Percentiles rank a stretch among this genome's conserved stretches.
Conservation (phyloP, 2,888 invertebrate genomes). For the Frankliniella fusca region DNA sequence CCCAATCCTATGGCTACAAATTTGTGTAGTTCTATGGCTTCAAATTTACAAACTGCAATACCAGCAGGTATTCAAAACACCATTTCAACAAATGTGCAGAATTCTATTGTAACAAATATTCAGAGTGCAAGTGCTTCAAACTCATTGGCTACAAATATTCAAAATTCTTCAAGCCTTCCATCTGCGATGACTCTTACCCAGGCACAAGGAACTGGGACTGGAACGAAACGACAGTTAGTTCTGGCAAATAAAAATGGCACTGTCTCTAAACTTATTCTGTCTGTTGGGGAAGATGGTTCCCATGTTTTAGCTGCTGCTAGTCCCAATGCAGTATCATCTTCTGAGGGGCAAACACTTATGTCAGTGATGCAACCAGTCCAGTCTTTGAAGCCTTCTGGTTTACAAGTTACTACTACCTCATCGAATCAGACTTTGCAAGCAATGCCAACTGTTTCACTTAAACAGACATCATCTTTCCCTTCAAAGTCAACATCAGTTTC, state of each 20-base stretch:
- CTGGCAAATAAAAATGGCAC: background rate
- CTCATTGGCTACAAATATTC: background rate
- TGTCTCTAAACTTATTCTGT: background rate
- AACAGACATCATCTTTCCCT: background rate
- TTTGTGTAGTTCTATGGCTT: background rate
- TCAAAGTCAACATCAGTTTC: too few relatives aligned
- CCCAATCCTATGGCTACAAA: background rate
- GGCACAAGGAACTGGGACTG: background rate
- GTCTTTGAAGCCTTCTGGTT: background rate
- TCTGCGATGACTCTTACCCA: background rate
- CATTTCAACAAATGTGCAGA: background rate
- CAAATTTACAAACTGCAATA: background rate
- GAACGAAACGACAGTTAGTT: background rate
- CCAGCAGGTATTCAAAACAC: background rate
- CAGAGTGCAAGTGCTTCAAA: background rate
- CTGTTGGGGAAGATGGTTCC: conserved; percentile 8
- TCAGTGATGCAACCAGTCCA: background rate
- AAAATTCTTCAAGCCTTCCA: background rate
- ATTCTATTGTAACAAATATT: background rate
- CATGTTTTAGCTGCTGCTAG: conserved; percentile 9
- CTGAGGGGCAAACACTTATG: background rate
- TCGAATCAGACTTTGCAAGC: background rate
- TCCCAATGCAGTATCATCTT: background rate
- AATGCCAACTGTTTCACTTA: background rate
- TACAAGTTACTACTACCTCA: background rate